A percentile compares a stretch with the other conserved stretches of the same genome.
These are phyloP conservation scores for Hyphantria cunea DNA, from an alignment of 1,140 invertebrate species.

Conservation along the genomic window DNA sequence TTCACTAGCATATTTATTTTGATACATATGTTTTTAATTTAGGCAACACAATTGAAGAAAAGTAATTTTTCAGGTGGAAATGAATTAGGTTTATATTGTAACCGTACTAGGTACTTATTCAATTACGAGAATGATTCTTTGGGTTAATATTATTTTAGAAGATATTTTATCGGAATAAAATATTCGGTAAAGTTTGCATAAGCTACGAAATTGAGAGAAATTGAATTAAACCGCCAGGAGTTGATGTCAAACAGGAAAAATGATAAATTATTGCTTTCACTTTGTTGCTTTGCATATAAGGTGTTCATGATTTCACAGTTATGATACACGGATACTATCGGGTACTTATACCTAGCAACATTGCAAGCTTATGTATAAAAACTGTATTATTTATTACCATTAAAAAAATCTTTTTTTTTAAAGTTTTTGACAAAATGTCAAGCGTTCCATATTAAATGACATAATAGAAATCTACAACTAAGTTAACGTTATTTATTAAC, in stretches of 20 bases:
- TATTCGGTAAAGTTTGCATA: neutral
- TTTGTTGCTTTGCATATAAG: conserved; percentile 8
- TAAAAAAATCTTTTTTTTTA: too few species aligned
- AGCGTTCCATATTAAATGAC: too few species aligned
- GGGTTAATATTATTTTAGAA: neutral
- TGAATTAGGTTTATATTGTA: too few species aligned
- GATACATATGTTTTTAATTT: conserved; percentile 7
- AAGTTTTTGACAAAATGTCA: too few species aligned
- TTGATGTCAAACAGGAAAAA: conserved; percentile 12
- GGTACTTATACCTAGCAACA: too few species aligned
- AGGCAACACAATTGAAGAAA: conserved; percentile 2
- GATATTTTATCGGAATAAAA: neutral
- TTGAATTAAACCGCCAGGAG: conserved; percentile 4
- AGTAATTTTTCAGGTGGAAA: too few species aligned
- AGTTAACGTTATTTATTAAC: too few species aligned
- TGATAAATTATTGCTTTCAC: conserved; percentile 12
- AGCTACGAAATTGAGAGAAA: neutral
- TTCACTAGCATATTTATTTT: conserved; percentile 4
- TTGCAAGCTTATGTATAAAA: too few species aligned
- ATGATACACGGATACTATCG: neutral
- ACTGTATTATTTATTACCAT: too few species aligned
- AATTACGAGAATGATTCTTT: neutral
- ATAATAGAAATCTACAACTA: too few species aligned
- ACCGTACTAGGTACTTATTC: too few species aligned
- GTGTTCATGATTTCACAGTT: neutral